phyloP scores from a whole-genome alignment of 2,113 vertebrate species.

The Merops nubicus region DNA sequence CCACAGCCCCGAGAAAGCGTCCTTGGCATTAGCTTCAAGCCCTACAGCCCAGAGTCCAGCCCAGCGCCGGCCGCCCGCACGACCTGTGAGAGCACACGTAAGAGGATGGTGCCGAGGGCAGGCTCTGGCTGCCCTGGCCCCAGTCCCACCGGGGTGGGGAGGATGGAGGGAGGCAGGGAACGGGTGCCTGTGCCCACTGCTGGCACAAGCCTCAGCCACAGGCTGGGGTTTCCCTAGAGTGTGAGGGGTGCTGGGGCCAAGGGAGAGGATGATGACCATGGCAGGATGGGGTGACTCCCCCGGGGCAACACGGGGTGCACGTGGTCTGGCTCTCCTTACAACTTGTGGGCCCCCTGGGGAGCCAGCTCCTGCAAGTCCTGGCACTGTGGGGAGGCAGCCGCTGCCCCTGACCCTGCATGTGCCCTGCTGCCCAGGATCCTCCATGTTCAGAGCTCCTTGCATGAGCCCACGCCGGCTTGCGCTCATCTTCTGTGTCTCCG shows the following conservation, averaged over 20 bases:
- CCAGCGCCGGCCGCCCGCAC: not conserved
- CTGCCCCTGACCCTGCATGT: not conserved
- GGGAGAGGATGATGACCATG: not conserved
- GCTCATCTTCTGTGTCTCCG: slow-evolving; percentile 65
- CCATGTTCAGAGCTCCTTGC: slow-evolving; percentile 69
- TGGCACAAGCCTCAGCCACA: not conserved
- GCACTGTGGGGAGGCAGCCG: not conserved
- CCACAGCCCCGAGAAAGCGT: not conserved
- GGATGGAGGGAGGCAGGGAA: not conserved
- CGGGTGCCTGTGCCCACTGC: not conserved
- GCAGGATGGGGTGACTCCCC: not conserved
- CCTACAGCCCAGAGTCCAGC: not conserved
- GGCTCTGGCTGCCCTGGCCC: not conserved
- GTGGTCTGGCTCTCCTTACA: not conserved
- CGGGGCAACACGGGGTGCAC: rapidly evolving
- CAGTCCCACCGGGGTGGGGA: rapidly evolving
- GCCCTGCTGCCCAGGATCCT: slow-evolving; percentile 25
- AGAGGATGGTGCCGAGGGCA: not conserved
- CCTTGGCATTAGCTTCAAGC: slow-evolving; percentile 49
- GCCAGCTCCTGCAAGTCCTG: not conserved
- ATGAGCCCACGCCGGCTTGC: slow-evolving; percentile 69
- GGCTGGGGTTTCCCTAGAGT: not conserved
- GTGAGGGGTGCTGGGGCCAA: not conserved
- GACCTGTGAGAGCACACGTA: slow-evolving; percentile 57
- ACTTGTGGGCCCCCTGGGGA: not conserved